Percentiles rank a stretch among this genome's conserved stretches.
phyloP scores from a whole-genome alignment of 1,140 invertebrate species.

The Camponotus pennsylvanicus region DNA sequence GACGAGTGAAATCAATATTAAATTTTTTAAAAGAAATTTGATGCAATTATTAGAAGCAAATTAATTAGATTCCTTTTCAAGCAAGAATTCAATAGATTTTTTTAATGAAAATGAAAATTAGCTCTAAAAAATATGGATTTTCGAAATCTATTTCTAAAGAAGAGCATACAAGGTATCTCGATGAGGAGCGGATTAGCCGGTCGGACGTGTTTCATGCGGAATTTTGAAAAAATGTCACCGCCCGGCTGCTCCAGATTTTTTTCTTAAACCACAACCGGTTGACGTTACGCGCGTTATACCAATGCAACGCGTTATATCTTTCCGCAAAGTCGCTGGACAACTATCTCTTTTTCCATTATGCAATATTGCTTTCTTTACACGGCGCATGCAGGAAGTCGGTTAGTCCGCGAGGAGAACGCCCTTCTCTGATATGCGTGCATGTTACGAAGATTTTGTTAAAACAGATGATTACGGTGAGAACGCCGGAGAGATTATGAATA shows the following conservation, averaged over 20 bases:
- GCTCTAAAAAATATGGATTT: neutral
- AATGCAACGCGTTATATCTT: conserved; percentile 69
- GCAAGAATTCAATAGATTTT: neutral
- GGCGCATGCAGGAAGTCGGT: conserved; percentile 30
- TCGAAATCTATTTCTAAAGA: neutral
- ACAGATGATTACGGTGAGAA: neutral
- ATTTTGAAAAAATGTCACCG: conserved; percentile 65
- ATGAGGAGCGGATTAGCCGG: neutral
- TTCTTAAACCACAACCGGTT: conserved; percentile 72
- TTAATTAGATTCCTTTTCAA: neutral
- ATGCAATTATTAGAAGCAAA: neutral
- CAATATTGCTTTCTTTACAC: conserved; percentile 81
- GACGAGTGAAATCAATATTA: neutral
- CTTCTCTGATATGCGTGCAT: neutral
- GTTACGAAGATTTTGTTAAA: conserved; percentile 4
- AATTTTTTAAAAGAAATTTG: neutral
- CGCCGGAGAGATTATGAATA: conserved; percentile 2
- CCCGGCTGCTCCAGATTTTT: conserved; percentile 78
- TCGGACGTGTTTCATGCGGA: neutral
- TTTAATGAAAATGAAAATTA: neutral
- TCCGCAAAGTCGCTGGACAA: conserved; percentile 75
- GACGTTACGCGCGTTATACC: conserved; percentile 73
- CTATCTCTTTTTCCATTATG: conserved; percentile 83
- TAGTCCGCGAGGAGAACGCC: conserved; percentile 22
- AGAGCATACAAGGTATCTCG: neutral